Conservation (phyloP, 1,140 invertebrate species). For the Euwallacea similis region DNA sequence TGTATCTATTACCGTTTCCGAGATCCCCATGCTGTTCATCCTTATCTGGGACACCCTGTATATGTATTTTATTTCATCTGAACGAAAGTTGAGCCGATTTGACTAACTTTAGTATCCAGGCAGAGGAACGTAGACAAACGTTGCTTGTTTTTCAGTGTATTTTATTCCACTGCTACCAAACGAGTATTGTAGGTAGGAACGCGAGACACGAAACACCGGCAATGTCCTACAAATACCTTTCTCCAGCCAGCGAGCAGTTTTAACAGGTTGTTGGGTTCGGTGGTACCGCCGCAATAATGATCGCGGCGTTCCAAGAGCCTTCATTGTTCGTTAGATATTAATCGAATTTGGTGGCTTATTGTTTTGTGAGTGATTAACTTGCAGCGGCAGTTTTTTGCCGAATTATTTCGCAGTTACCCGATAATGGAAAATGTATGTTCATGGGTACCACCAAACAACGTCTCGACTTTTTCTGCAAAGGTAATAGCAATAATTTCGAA, state of each 20-base stretch:
- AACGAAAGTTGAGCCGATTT: no score
- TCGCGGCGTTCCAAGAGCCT: neutral
- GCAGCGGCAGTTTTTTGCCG: neutral
- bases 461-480: no score
- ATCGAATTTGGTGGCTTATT: neutral
- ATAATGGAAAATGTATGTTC: conserved; percentile 1
- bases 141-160: conserved; percentile 3
- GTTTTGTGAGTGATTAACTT: neutral
- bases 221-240: conserved; percentile 16
- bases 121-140: no score
- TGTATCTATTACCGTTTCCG: no score
- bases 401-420: neutral
- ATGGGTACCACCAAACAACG: no score
- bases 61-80: no score
- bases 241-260: conserved; percentile 6
- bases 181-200: conserved; percentile 12
- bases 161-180: neutral
- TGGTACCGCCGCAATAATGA: conserved; percentile 1
- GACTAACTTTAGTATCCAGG: no score
- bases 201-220: conserved; percentile 5
- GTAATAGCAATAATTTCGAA: no score
- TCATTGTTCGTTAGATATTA: conserved; percentile 7
- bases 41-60: no score
- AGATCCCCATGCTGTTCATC: no score
- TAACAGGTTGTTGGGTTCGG: conserved; percentile 13